Evolutionary conservation across 2,113 vertebrate genomes (phyloP), one percentile per base, ranked within the genome.

Genomic region (Platycercus adscitus): DNA sequence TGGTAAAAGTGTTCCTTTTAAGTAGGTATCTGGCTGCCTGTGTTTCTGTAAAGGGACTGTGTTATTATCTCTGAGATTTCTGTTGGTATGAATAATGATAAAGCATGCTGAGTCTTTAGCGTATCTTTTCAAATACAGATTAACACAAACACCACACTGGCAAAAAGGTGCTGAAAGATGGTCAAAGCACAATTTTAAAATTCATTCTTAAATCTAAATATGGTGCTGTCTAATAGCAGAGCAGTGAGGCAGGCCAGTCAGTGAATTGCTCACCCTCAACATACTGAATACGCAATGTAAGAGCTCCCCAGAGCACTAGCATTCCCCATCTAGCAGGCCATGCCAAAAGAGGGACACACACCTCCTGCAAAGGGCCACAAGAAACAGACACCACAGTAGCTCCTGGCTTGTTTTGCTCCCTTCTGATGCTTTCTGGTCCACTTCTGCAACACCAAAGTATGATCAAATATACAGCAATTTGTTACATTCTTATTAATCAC

Each of bases 231-330:
- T 61, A 49, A 23, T 1, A 50, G 37, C 29, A 47, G 35, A 56
- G 50, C 28, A 39, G 23, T 12, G 14, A 28, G 39, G 37, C 39
- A 53, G 66, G n/a, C 6, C 44, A n/a, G 39, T n/a, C 12, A 41
- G 43, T 1, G 10, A 64, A 35, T 17, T 33, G 33, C 37, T 37
- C 37, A 78, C 41, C 37, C n/a, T 21, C 71, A 41, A 6, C 17
- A 15, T 10, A 23, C 2, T 18, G 8, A 15, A 41, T 35, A 18
- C 8, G 56, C 10, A 8, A 10, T 0, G 0, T 2, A n/a, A 20
- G 0, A 0, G 69, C 4, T 49, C 21, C 44, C n/a, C 64, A n/a
- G 21, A 41, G 75, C 16, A 7, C 24, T 2, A 13, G 11, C 39
- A 21, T 10, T 68, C 49, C 72, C 50, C 2, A 1, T 16, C 23